phyloP scores from a whole-genome alignment of 1,140 invertebrate genomes.

The Teleogryllus occipitalis region DNA sequence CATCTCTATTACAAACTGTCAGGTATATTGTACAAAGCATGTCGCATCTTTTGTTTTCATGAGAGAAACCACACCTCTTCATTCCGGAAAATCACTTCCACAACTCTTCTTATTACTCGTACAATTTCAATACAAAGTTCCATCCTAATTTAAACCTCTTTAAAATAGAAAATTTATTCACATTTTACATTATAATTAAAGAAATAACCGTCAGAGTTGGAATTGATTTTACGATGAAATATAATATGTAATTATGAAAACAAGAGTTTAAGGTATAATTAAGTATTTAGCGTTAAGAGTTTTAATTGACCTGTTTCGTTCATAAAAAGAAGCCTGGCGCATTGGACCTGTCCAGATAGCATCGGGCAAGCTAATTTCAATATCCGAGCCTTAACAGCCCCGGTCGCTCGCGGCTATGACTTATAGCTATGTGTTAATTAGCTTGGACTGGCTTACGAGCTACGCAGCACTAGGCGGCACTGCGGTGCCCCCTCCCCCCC shows the following conservation, averaged over 20 bases:
- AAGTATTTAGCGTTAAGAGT: slow-evolving; percentile 5
- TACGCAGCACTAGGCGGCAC: background rate
- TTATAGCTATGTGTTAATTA: background rate
- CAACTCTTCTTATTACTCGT: too few relatives aligned
- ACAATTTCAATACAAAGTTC: background rate
- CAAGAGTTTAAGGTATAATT: slow-evolving; percentile 5
- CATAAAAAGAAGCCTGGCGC: background rate
- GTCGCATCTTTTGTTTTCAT: too few relatives aligned
- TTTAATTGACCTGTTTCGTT: slow-evolving; percentile 5
- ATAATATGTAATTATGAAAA: background rate
- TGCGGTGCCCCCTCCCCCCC: too few relatives aligned
- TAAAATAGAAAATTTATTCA: background rate
- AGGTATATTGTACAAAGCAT: too few relatives aligned
- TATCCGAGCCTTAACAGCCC: background rate
- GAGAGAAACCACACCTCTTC: too few relatives aligned
- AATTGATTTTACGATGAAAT: slow-evolving; percentile 2
- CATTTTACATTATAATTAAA: background rate
- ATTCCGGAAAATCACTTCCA: too few relatives aligned
- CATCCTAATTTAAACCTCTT: background rate
- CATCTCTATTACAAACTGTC: too few relatives aligned
- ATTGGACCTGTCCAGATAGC: background rate
- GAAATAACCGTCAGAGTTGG: background rate
- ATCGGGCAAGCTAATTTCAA: slow-evolving; percentile 1
- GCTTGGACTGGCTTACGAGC: background rate
- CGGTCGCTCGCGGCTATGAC: background rate